phyloP scores from a whole-genome alignment of 2,888 invertebrate genomes.

The Didymodactylos carnosus region DNA sequence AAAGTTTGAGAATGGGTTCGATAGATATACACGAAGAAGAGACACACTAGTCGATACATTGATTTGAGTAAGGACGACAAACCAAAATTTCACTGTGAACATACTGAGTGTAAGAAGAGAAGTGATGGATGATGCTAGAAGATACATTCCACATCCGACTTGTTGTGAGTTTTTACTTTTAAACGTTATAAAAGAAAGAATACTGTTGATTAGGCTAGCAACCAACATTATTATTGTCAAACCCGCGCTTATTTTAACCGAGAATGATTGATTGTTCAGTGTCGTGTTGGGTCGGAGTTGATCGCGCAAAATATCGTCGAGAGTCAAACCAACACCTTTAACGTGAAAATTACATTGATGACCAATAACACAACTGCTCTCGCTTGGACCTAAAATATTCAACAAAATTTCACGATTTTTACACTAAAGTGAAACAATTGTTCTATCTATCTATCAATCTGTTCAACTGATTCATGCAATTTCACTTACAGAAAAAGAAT shows the following conservation, averaged over 20 bases:
- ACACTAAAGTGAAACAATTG: no score
- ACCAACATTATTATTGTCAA: background rate
- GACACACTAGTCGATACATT: background rate
- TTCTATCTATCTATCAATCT: no score
- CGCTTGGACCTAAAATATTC: no score
- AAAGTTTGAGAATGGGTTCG: background rate
- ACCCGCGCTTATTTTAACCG: background rate
- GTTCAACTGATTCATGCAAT: no score
- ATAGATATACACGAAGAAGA: background rate
- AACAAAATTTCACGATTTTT: no score
- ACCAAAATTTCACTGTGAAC: background rate
- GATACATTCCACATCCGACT: background rate
- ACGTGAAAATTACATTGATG: background rate
- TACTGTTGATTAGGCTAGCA: background rate
- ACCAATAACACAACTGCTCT: background rate
- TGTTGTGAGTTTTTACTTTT: background rate
- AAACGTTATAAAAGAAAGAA: background rate
- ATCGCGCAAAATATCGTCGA: background rate
- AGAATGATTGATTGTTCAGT: background rate
- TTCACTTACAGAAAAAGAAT: no score
- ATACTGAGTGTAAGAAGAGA: background rate
- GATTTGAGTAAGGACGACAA: background rate
- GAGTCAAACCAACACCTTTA: background rate
- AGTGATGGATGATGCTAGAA: background rate
- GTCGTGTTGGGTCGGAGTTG: background rate